Evolutionary conservation across 1,140 invertebrate genomes (phyloP), one percentile per base, ranked within the genome.

Genomic region (Harlomillsia oculata): DNA sequence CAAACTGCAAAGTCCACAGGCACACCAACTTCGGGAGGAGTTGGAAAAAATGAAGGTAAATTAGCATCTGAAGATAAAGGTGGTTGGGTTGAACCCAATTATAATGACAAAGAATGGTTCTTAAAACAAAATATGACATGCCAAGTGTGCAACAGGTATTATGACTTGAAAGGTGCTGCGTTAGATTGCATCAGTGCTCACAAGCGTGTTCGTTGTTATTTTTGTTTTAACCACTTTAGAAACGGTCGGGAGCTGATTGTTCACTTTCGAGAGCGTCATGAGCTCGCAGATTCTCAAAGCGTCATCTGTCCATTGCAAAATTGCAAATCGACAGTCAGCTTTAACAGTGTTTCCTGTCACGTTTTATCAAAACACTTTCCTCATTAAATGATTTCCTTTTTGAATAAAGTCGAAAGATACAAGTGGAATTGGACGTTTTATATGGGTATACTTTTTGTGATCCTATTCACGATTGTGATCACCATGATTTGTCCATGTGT

Each of bases 171-270:
- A 5, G 39, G 20, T 1, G n/a, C 5, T 3, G 44, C 44, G 9
- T 28, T 16, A 2, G 21, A 46, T 18, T 46, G 44, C 11, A 30
- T 46, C 9, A 46, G 23, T 13, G 25, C 23, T 4, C 44, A 46
- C 28, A 26, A 30, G n/a, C 44, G 25, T 29, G 23, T 46, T n/a
- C 44, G 44, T 14, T 46, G 44, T 26, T 46, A 46, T 16, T 46
- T 46, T 26, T 46, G 44, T 16, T 46, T 46, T 26, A 14, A 14
- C 13, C 25, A 16, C 6, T 20, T 26, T 0, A 28, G 18, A 16
- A 46, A 46, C 11, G 29, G 23, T 11, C 23, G 29, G 11, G 18
- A 41, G 6, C 16, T 41, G n/a, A 23, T 41, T 23, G 25, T 8
- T 6, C 39, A 41, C 18, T 41, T 41, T 23, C 21, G 20, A 1